phyloP scores from a whole-genome alignment of 1,140 invertebrate genomes.

The Trichonephila clavata region DNA sequence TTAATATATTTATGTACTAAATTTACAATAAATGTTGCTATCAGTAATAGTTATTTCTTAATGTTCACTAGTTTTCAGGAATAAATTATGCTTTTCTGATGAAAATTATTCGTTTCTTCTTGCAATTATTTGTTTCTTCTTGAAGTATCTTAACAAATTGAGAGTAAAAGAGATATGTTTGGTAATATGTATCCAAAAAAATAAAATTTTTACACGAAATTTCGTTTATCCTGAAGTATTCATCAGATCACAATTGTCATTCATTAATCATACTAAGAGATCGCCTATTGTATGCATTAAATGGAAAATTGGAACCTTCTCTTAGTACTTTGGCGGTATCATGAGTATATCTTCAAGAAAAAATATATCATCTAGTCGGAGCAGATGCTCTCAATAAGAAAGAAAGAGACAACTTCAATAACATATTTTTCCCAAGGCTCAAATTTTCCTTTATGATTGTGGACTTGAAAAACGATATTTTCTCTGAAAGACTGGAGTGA shows the following conservation, averaged over 20 bases:
- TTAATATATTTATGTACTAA: no score
- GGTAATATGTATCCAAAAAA: neutral
- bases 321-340: neutral
- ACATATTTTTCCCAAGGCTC: neutral
- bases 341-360: neutral
- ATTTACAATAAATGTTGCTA: no score
- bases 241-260: neutral
- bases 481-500: neutral
- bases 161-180: neutral
- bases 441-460: slow-evolving; percentile 17
- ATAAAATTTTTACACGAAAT: neutral
- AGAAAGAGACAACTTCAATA: neutral
- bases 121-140: no score
- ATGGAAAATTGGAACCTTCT: neutral
- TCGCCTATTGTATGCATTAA: neutral
- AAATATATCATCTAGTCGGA: neutral
- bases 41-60: no score
- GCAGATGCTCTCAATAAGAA: neutral
- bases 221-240: neutral
- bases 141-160: no score
- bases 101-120: no score
- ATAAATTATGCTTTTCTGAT: no score
- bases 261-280: neutral
- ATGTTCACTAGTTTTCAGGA: no score
- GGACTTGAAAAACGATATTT: slow-evolving; percentile 8